Conservation (phyloP, 2,888 invertebrate species). For the Perdita meconis region DNA sequence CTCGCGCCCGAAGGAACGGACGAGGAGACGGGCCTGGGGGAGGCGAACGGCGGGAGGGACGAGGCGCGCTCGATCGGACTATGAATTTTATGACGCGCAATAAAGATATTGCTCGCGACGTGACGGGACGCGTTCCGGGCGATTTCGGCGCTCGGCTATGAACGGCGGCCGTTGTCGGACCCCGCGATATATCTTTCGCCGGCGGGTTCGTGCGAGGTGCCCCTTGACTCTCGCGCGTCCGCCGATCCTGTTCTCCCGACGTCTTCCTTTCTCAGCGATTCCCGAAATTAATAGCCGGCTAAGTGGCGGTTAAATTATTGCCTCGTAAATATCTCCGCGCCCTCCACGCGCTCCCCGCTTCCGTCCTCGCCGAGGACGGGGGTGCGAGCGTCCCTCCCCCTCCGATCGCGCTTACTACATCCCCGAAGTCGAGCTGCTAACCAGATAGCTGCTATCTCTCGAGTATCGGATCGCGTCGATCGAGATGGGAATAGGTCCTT, state of each 20-base stretch:
- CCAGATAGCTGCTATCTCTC: constrained; percentile 12
- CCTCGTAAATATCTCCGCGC: constrained; percentile 83
- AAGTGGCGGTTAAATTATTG: constrained; percentile 84
- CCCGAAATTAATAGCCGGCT: constrained; percentile 84
- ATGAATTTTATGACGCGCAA: constrained; percentile 51
- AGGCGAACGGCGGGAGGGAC: no score
- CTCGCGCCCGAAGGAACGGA: not conserved
- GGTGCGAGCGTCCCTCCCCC: constrained; percentile 8
- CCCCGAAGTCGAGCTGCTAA: not conserved
- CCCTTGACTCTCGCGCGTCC: constrained; percentile 48
- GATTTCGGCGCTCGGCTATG: constrained; percentile 33
- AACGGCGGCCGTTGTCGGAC: constrained; percentile 53
- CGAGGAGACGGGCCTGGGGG: not conserved
- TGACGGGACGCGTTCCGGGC: not conserved
- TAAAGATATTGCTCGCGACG: constrained; percentile 49
- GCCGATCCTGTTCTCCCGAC: constrained; percentile 65
- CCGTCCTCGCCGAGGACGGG: constrained; percentile 29
- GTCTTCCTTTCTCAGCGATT: constrained; percentile 82
- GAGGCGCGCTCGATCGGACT: not conserved
- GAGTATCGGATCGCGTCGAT: not conserved
- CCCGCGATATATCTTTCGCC: constrained; percentile 56
- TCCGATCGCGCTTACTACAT: constrained; percentile 13
- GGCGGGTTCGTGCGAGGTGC: constrained; percentile 46
- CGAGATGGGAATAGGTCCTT: not conserved
- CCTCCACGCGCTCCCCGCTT: constrained; percentile 67